Evolutionary conservation across 2,797 vertebrate species (phyloP).

Genomic region (Coregonus ussuriensis): DNA sequence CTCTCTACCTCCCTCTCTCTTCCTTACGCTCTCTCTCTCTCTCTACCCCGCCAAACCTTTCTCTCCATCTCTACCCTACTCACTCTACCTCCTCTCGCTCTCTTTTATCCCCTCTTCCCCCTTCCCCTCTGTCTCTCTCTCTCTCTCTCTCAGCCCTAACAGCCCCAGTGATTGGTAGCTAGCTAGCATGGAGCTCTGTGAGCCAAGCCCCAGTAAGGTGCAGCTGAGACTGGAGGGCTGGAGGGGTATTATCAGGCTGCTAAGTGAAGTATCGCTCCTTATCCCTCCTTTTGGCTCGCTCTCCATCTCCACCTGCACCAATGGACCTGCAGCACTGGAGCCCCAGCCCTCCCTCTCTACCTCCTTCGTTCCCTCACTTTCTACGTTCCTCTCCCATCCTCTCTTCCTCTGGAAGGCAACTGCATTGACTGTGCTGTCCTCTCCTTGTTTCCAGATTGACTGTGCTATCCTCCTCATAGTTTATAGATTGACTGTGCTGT

Average conservation of each 20-base stretch:
- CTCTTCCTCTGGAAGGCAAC: no score
- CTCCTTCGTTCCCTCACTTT: neutral
- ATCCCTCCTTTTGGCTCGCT: conserved; percentile 25
- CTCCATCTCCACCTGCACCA: conserved; percentile 28
- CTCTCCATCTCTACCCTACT: no score
- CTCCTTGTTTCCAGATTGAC: no score
- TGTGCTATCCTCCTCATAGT: no score
- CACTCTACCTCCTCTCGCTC: neutral
- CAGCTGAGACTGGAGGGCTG: conserved; percentile 17
- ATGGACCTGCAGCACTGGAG: neutral
- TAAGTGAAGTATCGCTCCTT: conserved; percentile 40
- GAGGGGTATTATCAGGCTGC: conserved; percentile 45
- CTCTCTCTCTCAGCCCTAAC: conserved; percentile 4
- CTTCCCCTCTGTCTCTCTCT: neutral
- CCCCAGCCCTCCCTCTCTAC: conserved; percentile 6
- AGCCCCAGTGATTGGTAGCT: conserved; percentile 18
- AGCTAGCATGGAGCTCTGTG: neutral
- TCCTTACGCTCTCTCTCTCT: neutral
- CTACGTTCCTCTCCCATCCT: no score
- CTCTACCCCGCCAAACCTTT: no score
- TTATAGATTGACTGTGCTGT: no score
- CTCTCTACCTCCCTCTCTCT: neutral
- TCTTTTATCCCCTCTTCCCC: conserved; percentile 1
- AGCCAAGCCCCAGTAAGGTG: neutral
- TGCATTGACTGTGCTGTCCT: no score